These are phyloP conservation scores for Bursaphelenchus mucronatus DNA, from an alignment of 1,140 invertebrate species.

Conservation along the genomic window DNA sequence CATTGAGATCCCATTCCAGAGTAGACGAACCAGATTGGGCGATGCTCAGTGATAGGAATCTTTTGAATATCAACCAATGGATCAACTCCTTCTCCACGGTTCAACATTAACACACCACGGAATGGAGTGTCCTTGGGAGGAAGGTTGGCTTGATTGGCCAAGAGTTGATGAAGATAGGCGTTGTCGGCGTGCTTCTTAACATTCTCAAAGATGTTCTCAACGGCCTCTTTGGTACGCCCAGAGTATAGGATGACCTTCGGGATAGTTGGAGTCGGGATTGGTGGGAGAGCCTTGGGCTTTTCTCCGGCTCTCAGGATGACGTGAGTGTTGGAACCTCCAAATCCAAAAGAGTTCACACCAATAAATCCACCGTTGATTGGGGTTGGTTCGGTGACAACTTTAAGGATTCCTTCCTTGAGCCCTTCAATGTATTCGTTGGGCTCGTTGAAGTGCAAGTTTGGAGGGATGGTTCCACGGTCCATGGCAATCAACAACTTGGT, in stretches of 20 bases:
- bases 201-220: constrained; percentile 69
- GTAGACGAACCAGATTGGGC: constrained; percentile 87
- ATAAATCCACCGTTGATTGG: constrained; percentile 79
- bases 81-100: constrained; percentile 33
- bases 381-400: constrained; percentile 76
- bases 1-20: constrained; percentile 95
- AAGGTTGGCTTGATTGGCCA: constrained; percentile 54
- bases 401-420: constrained; percentile 75
- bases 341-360: constrained; percentile 90
- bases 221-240: constrained; percentile 77
- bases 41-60: constrained; percentile 62
- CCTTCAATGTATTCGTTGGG: constrained; percentile 85
- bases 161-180: constrained; percentile 51
- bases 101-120: constrained; percentile 42
- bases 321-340: constrained; percentile 93
- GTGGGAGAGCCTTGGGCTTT: constrained; percentile 63
- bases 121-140: constrained; percentile 58
- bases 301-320: constrained; percentile 68
- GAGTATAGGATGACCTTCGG: constrained; percentile 75
- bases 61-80: constrained; percentile 64
- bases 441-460: constrained; percentile 79
- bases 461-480: constrained; percentile 78
- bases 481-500: constrained; percentile 72
- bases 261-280: constrained; percentile 49
- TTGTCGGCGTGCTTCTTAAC: constrained; percentile 62